These are phyloP conservation scores for Monopis laevigella DNA, from an alignment of 2,888 invertebrate species.

Conservation along the genomic window DNA sequence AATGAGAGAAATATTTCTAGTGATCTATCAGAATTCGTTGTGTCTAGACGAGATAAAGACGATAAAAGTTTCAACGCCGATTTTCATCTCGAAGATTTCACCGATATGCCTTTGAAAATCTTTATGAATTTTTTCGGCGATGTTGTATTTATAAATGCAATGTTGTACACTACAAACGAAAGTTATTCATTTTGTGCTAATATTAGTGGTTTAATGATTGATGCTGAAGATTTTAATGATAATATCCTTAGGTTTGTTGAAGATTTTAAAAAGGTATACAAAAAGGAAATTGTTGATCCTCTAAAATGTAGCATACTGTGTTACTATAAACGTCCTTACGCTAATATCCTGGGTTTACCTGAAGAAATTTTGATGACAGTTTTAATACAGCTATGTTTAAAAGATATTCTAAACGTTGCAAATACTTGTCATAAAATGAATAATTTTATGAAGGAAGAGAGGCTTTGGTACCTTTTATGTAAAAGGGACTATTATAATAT, in stretches of 20 bases:
- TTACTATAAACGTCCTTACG: constrained; percentile 24
- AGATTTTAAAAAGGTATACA: constrained; percentile 19
- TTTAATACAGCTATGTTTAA: constrained; percentile 24
- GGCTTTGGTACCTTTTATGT: constrained; percentile 29
- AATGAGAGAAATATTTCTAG: constrained; percentile 19
- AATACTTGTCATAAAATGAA: constrained; percentile 28
- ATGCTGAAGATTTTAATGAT: not conserved
- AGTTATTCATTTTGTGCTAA: constrained; percentile 28
- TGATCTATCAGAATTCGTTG: constrained; percentile 25
- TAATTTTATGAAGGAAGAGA: constrained; percentile 25
- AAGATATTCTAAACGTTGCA: constrained; percentile 27
- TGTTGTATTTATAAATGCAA: constrained; percentile 27
- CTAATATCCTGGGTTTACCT: constrained; percentile 28
- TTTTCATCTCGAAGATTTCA: constrained; percentile 24
- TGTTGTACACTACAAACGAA: constrained; percentile 23
- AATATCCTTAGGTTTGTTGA: not conserved
- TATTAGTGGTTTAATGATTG: constrained; percentile 21
- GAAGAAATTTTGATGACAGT: constrained; percentile 27
- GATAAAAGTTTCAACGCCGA: constrained; percentile 22
- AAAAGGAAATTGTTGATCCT: constrained; percentile 26
- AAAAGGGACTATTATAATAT: constrained; percentile 28
- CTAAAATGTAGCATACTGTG: constrained; percentile 27
- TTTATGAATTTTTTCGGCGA: constrained; percentile 25
- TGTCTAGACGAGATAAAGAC: constrained; percentile 19
- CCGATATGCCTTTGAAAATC: constrained; percentile 25